Conservation (phyloP, 2,113 vertebrate species). For the Syngnathus typhle region DNA sequence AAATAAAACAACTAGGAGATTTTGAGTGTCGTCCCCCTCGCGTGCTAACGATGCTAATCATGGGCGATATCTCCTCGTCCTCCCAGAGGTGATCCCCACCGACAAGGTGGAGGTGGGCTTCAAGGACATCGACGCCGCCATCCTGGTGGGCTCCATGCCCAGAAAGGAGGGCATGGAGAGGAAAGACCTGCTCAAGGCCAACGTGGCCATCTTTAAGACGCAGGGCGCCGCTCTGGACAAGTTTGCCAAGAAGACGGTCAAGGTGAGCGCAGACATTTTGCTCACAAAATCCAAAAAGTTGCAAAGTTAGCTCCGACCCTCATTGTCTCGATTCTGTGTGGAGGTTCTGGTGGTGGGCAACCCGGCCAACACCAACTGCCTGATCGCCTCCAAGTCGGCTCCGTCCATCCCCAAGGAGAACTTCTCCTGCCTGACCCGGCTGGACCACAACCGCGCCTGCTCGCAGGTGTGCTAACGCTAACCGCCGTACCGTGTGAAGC, state of each 20-base stretch:
- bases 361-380: constrained; percentile 96
- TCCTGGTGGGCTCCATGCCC: constrained; percentile 97
- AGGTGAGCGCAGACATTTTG: constrained; percentile 67
- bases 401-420: constrained; percentile 97
- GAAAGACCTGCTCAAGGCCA: constrained; percentile 95
- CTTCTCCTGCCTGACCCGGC: constrained; percentile 94
- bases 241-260: constrained; percentile 92
- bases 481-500: background rate
- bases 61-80: background rate
- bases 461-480: constrained; percentile 76
- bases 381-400: constrained; percentile 90
- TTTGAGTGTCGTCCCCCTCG: background rate
- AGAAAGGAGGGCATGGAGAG: constrained; percentile 97
- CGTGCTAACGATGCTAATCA: background rate
- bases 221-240: constrained; percentile 92
- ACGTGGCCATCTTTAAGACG: constrained; percentile 93
- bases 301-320: background rate
- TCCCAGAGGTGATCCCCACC: constrained; percentile 84
- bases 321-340: background rate
- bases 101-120: constrained; percentile 93
- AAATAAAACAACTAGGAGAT: too few species aligned
- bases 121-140: constrained; percentile 87
- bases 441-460: constrained; percentile 96
- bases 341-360: constrained; percentile 97
- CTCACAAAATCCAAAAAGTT: too few species aligned